phyloP scores from a whole-genome alignment of 2,113 vertebrate species.

The Ochotona princeps region DNA sequence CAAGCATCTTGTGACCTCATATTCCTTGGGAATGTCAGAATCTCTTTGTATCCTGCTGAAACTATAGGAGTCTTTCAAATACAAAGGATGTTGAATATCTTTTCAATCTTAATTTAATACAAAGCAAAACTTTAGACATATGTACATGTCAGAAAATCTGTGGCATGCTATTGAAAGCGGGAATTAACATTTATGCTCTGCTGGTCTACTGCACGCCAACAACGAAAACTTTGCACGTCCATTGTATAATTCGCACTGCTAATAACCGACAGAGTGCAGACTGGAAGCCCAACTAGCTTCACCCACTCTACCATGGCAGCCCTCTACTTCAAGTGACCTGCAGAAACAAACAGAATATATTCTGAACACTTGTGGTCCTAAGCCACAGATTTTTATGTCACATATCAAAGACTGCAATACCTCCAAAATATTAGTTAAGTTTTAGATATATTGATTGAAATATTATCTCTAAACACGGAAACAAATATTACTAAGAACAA shows the following conservation, averaged over 20 bases:
- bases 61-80: background rate
- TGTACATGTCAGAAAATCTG: background rate
- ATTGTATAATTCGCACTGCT: background rate
- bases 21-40: background rate
- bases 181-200: background rate
- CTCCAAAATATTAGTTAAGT: background rate
- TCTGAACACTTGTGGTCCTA: background rate
- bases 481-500: background rate
- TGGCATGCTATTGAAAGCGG: background rate
- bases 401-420: background rate
- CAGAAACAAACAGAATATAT: background rate
- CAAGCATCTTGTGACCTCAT: background rate
- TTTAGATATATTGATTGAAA: conserved; percentile 15
- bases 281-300: background rate
- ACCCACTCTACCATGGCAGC: background rate
- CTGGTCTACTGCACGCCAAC: background rate
- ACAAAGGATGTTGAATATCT: background rate
- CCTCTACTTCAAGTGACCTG: background rate
- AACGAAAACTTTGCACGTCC: background rate
- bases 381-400: background rate
- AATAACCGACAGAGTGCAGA: background rate
- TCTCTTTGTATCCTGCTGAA: conserved; percentile 14
- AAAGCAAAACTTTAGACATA: conserved; percentile 35
- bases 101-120: background rate
- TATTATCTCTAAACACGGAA: background rate